These are phyloP conservation scores for Muraenolepis orangiensis DNA, from an alignment of 2,797 vertebrate species.

Conservation along the genomic window DNA sequence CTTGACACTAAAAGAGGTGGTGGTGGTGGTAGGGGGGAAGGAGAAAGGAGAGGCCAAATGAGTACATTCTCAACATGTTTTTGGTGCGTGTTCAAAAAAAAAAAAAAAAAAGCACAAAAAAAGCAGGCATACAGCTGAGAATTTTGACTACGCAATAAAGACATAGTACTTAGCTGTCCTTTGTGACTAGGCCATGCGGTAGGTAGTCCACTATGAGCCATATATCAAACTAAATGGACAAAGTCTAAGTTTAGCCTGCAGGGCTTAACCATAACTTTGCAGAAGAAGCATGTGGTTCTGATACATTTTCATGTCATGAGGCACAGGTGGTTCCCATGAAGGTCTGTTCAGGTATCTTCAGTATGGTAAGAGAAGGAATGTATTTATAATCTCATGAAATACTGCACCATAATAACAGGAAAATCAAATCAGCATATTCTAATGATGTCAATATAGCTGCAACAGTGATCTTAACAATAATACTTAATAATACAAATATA, in stretches of 20 bases:
- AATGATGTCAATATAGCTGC: too few relatives aligned
- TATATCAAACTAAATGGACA: not conserved
- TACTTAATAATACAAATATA: too few relatives aligned
- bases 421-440: too few relatives aligned
- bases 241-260: not conserved
- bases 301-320: not conserved
- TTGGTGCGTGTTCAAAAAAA: not conserved
- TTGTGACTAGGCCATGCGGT: too few relatives aligned
- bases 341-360: not conserved
- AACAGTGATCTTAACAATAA: too few relatives aligned
- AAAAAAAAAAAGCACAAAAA: not conserved
- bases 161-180: not conserved
- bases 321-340: not conserved
- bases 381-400: not conserved
- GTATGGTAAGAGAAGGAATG: not conserved
- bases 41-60: not conserved
- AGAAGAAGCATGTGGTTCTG: too few relatives aligned
- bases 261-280: too few relatives aligned
- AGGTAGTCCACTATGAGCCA: not conserved
- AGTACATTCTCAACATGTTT: not conserved
- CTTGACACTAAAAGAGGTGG: slow-evolving; percentile 73
- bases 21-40: too few relatives aligned
- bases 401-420: too few relatives aligned
- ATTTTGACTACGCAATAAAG: not conserved
- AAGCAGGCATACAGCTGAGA: not conserved